A percentile compares a stretch with the other conserved stretches of the same genome.
Conservation (phyloP, 2,797 vertebrate genomes). For the Falco berigora region DNA sequence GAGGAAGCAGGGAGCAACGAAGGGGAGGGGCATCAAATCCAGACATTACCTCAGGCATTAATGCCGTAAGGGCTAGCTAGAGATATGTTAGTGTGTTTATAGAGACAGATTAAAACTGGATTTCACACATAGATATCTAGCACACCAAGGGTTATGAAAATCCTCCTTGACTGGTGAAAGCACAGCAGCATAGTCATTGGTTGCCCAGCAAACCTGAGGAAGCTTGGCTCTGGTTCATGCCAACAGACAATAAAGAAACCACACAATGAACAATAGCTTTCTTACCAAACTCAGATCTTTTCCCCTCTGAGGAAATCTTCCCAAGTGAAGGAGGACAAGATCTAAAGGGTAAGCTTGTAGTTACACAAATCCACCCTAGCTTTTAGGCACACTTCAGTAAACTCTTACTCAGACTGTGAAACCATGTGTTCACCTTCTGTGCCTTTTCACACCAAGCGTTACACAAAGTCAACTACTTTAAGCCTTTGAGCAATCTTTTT, state of each 20-base stretch:
- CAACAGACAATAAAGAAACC: constrained; percentile 14
- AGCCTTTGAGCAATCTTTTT: not conserved
- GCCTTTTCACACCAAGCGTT: not conserved
- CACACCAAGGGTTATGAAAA: constrained; percentile 47
- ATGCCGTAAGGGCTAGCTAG: not conserved
- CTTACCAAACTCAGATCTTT: not conserved
- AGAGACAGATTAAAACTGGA: constrained; percentile 45
- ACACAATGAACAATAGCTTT: constrained; percentile 20
- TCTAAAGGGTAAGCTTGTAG: constrained; percentile 32
- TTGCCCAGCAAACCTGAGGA: constrained; percentile 23
- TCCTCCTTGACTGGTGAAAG: constrained; percentile 5
- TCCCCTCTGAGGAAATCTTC: not conserved
- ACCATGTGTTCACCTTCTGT: not conserved
- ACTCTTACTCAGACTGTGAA: constrained; percentile 1
- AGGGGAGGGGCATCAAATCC: not conserved
- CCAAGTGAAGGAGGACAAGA: not conserved
- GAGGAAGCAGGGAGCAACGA: not conserved
- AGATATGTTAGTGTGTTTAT: constrained; percentile 22
- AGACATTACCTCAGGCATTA: constrained; percentile 62
- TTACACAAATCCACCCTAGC: constrained; percentile 41
- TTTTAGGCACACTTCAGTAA: constrained; percentile 30
- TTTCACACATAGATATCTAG: constrained; percentile 39
- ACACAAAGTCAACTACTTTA: not conserved
- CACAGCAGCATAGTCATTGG: not conserved
- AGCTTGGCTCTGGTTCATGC: constrained; percentile 21